These are phyloP conservation scores for Cantharis flavilabris DNA, from an alignment of 2,888 invertebrate species.

Conservation along the genomic window DNA sequence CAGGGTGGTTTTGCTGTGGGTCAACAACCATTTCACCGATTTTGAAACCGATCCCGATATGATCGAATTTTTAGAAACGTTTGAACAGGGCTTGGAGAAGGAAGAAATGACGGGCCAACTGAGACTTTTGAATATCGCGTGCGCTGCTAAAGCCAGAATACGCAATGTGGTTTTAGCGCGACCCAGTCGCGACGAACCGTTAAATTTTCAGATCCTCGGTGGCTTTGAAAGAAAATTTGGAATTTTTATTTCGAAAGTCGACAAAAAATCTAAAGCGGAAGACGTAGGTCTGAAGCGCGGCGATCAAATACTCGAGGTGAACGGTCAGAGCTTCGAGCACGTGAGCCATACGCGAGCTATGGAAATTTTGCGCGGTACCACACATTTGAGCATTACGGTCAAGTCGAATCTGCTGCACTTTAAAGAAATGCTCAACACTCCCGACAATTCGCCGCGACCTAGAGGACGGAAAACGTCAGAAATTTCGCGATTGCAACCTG, in stretches of 20 bases:
- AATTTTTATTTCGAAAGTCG: conserved; percentile 87
- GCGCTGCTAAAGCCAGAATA: conserved; percentile 93
- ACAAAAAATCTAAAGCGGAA: conserved; percentile 91
- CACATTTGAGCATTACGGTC: conserved; percentile 94
- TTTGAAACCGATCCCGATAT: conserved; percentile 95
- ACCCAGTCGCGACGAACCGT: conserved; percentile 88
- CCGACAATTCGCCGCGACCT: conserved; percentile 81
- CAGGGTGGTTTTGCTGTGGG: conserved; percentile 95
- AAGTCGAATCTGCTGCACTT: conserved; percentile 94
- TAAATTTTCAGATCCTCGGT: conserved; percentile 92
- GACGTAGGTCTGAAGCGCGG: conserved; percentile 95
- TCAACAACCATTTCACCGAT: conserved; percentile 97
- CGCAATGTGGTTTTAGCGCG: conserved; percentile 90
- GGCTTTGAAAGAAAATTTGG: conserved; percentile 92
- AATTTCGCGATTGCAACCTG: conserved; percentile 68
- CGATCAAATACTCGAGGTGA: conserved; percentile 97
- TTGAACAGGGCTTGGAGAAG: conserved; percentile 82
- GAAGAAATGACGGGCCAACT: conserved; percentile 86
- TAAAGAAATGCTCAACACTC: conserved; percentile 75
- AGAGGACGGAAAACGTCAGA: conserved; percentile 65
- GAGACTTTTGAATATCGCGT: conserved; percentile 90
- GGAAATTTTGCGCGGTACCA: conserved; percentile 91
- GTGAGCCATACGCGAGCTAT: conserved; percentile 89
- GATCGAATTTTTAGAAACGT: conserved; percentile 94
- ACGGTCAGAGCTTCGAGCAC: conserved; percentile 94